Conservation (phyloP, 1,140 invertebrate genomes). For the Theocolax elegans region DNA sequence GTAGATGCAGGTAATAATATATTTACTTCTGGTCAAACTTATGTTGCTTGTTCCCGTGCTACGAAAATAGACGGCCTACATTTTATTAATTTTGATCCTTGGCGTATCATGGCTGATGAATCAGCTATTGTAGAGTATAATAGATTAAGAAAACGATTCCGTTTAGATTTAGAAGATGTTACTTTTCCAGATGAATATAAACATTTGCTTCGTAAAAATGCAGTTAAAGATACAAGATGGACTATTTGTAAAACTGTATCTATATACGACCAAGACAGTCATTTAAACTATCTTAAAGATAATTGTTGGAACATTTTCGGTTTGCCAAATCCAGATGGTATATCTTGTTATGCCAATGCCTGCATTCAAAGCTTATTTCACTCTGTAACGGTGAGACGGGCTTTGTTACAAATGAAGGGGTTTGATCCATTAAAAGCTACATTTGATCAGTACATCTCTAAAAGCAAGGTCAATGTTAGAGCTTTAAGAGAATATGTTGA, state of each 20-base stretch:
- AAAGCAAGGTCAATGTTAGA: neutral
- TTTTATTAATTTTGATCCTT: conserved; percentile 54
- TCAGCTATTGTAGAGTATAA: conserved; percentile 46
- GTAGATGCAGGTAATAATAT: conserved; percentile 78
- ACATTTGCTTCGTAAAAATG: neutral
- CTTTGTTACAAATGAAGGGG: neutral
- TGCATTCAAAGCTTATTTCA: neutral
- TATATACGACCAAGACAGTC: neutral
- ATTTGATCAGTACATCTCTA: neutral
- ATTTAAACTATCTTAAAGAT: neutral
- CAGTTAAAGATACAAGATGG: neutral
- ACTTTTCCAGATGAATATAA: neutral
- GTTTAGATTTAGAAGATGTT: conserved; percentile 37
- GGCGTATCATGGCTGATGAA: conserved; percentile 42
- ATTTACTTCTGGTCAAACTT: too few species aligned
- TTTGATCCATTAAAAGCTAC: too few species aligned
- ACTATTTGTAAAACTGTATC: neutral
- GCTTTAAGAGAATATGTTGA: neutral
- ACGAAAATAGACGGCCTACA: conserved; percentile 51
- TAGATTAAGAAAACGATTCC: conserved; percentile 52
- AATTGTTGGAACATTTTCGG: neutral
- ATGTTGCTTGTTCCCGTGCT: conserved; percentile 57
- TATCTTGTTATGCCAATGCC: neutral
- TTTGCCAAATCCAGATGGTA: neutral
- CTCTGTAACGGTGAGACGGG: neutral